Evolutionary conservation across 2,888 invertebrate species (phyloP).

Genomic region (Eucera pruinosa): DNA sequence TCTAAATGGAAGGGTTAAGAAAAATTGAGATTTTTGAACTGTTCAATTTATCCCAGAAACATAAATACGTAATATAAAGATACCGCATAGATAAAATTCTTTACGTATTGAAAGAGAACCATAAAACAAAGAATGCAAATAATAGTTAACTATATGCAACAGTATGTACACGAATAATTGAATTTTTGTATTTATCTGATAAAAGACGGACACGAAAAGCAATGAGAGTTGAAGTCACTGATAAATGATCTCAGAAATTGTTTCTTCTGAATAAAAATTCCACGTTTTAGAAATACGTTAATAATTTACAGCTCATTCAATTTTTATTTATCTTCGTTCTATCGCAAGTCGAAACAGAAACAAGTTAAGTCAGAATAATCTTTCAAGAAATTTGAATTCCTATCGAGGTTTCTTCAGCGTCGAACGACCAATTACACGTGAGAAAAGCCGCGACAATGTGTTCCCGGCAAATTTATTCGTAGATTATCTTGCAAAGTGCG

Average conservation of each 20-base stretch:
- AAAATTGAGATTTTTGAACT: no score
- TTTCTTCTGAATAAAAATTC: not conserved
- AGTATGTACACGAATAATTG: not conserved
- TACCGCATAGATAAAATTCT: no score
- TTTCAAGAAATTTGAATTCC: not conserved
- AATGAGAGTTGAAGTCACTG: not conserved
- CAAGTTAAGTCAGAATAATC: not conserved
- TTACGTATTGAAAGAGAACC: no score
- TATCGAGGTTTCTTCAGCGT: not conserved
- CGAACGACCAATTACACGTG: slow-evolving; percentile 42
- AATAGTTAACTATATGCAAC: not conserved
- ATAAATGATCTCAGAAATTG: not conserved
- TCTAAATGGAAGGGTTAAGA: no score
- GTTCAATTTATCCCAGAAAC: no score
- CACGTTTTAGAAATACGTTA: not conserved
- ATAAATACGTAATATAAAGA: no score
- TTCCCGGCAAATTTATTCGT: slow-evolving; percentile 47
- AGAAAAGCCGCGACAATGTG: slow-evolving; percentile 43
- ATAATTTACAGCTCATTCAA: not conserved
- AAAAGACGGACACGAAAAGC: not conserved
- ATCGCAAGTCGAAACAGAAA: not conserved
- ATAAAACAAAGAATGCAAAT: no score
- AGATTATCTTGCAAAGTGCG: slow-evolving; percentile 26
- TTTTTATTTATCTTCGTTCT: not conserved
- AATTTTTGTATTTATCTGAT: not conserved